Base-by-base conservation (phyloP, 2,888 invertebrate species). In the Platypus cylindrus region DNA sequence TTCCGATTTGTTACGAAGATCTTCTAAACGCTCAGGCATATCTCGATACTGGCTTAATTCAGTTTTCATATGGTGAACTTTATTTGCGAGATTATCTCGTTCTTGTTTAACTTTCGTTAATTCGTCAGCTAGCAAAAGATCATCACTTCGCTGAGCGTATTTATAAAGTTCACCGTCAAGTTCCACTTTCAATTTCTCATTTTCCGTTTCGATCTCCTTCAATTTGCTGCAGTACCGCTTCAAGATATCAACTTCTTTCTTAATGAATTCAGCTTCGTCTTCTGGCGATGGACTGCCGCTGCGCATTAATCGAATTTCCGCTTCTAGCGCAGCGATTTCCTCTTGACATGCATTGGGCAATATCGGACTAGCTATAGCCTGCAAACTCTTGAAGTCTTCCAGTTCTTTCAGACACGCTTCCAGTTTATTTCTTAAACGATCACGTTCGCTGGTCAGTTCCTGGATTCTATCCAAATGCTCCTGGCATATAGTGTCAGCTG, bases 181-280 rank as follows among this genome's bases (percentile, higher is more conserved):
- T 40, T 52, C 48, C 1, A 34, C 32, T 47, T 49, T 55, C 3
- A 58, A 44, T 36, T 45, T 43, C 30, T 52, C 45, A 33, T 59
- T 59, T 43, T 58, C 56, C 16, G 45, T 48, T 48, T 55, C 51
- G 8, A 57, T 51, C 16, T 44, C 45, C 11, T 51, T 46, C 11
- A 59, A 38, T 40, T 58, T 55, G 28, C 47, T 43, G 35, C 57
- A 58, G 37, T 56, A 57, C 34, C 49, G 49, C 40, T 53, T 58
- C 25, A 58, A 35, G 2, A 52, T 44, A 7, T 49, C 46, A 3
- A 57, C 41, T 44, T 57, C 56, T 43, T 53, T 55, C 17, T 49
- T 45, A 7, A 59, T 54, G 14, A 54, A 43, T 37, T 53, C 53
- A 7, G 54, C 50, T 46, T 55, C 53, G 36, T 53, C 48, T 26